phyloP scores from a whole-genome alignment of 2,888 invertebrate genomes.

The Luperina testacea region DNA sequence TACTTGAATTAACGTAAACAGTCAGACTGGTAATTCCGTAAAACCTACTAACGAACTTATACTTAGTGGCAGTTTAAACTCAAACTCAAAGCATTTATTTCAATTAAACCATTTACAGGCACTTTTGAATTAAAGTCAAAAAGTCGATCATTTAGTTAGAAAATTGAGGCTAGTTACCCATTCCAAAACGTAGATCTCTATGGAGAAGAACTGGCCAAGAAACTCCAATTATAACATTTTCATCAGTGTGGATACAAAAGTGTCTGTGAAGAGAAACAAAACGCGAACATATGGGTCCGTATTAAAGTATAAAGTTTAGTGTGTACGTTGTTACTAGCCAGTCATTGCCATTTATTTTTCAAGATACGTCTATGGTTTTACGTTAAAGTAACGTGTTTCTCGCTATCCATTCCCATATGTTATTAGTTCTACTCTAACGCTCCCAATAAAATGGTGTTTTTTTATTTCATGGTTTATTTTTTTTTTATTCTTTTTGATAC shows the following conservation, averaged over 20 bases:
- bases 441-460: not conserved
- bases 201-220: no score
- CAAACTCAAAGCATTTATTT: no score
- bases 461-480: not conserved
- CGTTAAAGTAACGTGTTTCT: not conserved
- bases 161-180: no score
- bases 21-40: not conserved
- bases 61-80: not conserved
- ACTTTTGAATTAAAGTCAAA: no score
- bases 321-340: not conserved
- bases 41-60: not conserved
- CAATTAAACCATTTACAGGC: no score
- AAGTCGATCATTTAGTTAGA: no score
- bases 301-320: no score
- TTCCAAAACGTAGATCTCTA: no score
- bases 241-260: not conserved
- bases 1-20: conserved; percentile 13
- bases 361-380: not conserved
- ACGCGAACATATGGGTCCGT: not conserved
- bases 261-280: not conserved
- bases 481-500: not conserved
- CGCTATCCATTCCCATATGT: not conserved
- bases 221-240: no score
- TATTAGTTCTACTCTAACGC: not conserved
- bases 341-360: not conserved